These are phyloP conservation scores for Bergia puertoricense DNA, from an alignment of 92 coral and sea anemone genomes.

Conservation along the genomic window DNA sequence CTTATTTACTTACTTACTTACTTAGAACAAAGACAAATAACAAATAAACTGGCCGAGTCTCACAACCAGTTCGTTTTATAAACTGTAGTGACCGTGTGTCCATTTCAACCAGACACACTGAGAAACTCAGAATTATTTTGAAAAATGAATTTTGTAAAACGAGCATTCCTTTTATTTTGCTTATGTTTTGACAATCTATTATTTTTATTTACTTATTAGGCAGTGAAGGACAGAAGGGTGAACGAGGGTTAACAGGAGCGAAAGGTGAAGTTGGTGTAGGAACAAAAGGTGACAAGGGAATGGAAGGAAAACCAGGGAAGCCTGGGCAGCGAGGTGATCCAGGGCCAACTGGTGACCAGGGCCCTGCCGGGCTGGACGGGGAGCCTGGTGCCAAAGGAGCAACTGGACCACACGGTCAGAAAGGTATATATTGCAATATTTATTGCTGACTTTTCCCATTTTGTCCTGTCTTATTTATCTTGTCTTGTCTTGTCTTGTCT, in stretches of 20 bases:
- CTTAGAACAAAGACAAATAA: too few relatives aligned
- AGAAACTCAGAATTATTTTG: not conserved
- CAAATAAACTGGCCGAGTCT: too few relatives aligned
- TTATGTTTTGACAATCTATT: too few relatives aligned
- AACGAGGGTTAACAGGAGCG: not conserved
- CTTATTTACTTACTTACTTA: too few relatives aligned
- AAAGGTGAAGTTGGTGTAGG: constrained; percentile 15
- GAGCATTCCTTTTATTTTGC: not conserved
- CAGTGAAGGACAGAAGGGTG: constrained; percentile 2
- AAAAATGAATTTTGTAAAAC: not conserved
- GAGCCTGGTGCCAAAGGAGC: constrained; percentile 23
- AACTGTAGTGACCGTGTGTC: too few relatives aligned
- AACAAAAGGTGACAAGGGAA: constrained; percentile 7
- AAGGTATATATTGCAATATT: not conserved
- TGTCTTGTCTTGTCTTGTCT: not conserved
- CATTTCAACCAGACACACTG: too few relatives aligned
- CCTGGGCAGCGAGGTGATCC: constrained; percentile 2
- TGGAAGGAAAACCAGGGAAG: not conserved
- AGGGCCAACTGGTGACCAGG: constrained; percentile 26
- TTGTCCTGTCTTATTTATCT: not conserved
- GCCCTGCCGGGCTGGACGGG: constrained; percentile 15
- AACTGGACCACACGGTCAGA: not conserved
- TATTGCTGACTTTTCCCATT: not conserved
- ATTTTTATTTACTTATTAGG: not conserved
- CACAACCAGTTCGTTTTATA: too few relatives aligned